phyloP scores from a whole-genome alignment of 2,888 invertebrate species.

The Listrodromus nycthemerus region DNA sequence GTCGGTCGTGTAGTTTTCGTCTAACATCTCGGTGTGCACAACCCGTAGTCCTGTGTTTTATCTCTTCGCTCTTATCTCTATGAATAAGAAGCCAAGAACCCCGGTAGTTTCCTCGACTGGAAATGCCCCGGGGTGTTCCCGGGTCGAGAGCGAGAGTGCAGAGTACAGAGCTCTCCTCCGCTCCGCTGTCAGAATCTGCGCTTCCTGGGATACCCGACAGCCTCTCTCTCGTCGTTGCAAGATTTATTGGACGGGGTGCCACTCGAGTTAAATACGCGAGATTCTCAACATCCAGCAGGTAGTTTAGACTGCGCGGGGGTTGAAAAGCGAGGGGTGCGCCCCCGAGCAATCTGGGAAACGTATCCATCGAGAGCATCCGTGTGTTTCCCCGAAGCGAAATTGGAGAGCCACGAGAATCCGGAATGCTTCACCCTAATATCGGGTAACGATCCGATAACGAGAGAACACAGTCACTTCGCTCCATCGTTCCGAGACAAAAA shows the following conservation, averaged over 20 bases:
- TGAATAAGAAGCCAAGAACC: constrained; percentile 42
- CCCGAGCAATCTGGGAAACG: constrained; percentile 47
- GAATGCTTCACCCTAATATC: constrained; percentile 17
- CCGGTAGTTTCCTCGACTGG: constrained; percentile 51
- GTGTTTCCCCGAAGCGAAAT: constrained; percentile 4
- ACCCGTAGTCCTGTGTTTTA: constrained; percentile 43
- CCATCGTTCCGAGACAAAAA: background rate
- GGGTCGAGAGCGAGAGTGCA: constrained; percentile 34
- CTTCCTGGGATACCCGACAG: constrained; percentile 18
- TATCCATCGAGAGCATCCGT: constrained; percentile 21
- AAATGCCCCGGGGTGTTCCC: constrained; percentile 47
- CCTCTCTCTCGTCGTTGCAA: constrained; percentile 50
- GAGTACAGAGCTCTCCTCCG: constrained; percentile 18
- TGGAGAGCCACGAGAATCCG: constrained; percentile 26
- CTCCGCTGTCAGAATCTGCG: constrained; percentile 49
- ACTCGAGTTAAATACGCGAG: constrained; percentile 60
- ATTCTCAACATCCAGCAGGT: constrained; percentile 24
- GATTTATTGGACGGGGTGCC: constrained; percentile 60
- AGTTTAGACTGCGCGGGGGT: constrained; percentile 9
- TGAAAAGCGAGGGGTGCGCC: constrained; percentile 15
- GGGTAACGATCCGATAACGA: constrained; percentile 31
- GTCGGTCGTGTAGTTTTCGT: constrained; percentile 5
- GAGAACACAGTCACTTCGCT: constrained; percentile 22
- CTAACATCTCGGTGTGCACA: constrained; percentile 34
- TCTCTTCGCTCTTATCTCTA: constrained; percentile 48